Base-by-base conservation (phyloP, 2,797 vertebrate species). In the Neostethus bicornis region DNA sequence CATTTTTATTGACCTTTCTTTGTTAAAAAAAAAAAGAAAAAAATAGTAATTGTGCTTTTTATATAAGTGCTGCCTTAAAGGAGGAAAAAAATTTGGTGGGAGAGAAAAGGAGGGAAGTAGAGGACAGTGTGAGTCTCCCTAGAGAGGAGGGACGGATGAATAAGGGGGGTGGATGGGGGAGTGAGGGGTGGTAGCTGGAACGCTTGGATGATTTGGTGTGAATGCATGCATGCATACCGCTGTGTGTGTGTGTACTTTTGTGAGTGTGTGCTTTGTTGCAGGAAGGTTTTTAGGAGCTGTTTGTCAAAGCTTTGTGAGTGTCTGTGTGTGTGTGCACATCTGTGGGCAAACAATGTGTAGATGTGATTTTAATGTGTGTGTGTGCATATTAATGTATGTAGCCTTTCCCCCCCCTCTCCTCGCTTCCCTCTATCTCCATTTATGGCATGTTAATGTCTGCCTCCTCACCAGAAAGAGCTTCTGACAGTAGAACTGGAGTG, bases 371-470 rank as follows among this genome's bases (percentile, higher is more conserved):
- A 52, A 34, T 8, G 53, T 59, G 35, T 66, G 66, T 29, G 49
- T 41, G 29, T 26, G 72, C 70, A 73, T 79, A 83, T 79, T 79
- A 78, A 80, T 86, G 76, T 80, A 79, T 82, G 76, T 60, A 64
- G 79, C 71, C 61, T 67, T 56, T 58, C 56, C 21, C 14, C 13
- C 17, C 29, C 51, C 62, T 29, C 19, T 24, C 26, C 46, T 76
- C 13, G 42, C 69, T 67, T 82, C 66, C 75, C 64, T 83, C 69
- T 62, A 72, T 85, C 60, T 73, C 86, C 83, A 87, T 88, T 88
- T 89, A 86, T 88, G 83, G 85, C 79, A 75, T 79, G 80, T 80
- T 89, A 86, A 85, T 87, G 83, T 84, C 64, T 87, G 82, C 72
- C 66, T 81, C 60, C 79, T 83, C 81, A 80, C 78, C 72, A 45